These are phyloP conservation scores for Gnathonemus echidnorhynchus DNA, from an alignment of 2,113 vertebrate genomes.

Conservation along the genomic window DNA sequence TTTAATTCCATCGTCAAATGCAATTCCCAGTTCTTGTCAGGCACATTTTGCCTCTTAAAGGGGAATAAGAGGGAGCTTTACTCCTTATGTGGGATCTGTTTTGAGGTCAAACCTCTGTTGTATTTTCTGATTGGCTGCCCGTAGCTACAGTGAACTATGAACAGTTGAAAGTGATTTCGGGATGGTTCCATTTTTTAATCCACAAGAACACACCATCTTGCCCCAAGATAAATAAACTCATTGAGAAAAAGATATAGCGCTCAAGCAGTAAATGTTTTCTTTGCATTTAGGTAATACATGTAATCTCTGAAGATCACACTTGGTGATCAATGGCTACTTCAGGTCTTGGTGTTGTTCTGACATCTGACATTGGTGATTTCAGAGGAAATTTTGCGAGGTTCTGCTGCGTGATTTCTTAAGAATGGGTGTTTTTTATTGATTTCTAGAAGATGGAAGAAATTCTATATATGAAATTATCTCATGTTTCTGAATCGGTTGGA, in stretches of 20 bases:
- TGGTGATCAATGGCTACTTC: neutral
- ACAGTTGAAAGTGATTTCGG: neutral
- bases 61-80: neutral
- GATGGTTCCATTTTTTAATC: neutral
- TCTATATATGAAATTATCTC: slow-evolving; percentile 6
- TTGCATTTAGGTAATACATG: neutral
- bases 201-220: neutral
- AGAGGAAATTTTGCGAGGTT: neutral
- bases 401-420: neutral
- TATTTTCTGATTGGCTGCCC: neutral
- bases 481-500: neutral
- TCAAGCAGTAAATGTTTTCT: neutral
- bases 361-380: neutral
- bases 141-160: neutral
- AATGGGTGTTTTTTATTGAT: neutral
- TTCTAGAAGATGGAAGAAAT: neutral
- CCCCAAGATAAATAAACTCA: neutral
- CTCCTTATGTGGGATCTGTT: neutral
- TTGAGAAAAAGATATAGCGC: neutral
- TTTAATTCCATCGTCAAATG: slow-evolving; percentile 2
- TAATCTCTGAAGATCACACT: neutral
- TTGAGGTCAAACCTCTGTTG: slow-evolving; percentile 2
- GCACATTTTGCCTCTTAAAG: neutral
- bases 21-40: slow-evolving; percentile 5
- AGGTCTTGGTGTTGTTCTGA: neutral